Evolutionary conservation across 30 jellyfish, hydroid and myxozoan genomes (phyloP).

Genomic region (Clytia hemisphaerica): DNA sequence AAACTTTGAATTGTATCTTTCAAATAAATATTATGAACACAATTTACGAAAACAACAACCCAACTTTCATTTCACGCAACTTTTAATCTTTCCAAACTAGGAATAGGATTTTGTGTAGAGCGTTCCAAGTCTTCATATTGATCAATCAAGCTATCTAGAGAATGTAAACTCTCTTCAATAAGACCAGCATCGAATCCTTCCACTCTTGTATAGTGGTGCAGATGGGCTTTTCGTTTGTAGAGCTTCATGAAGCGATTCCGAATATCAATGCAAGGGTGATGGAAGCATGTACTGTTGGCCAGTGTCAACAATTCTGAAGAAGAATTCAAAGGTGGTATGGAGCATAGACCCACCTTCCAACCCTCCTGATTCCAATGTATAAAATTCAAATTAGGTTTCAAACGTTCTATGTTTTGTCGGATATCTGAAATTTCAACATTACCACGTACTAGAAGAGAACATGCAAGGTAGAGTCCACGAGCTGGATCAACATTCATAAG

Average conservation of each 20-base stretch:
- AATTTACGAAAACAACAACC: neutral
- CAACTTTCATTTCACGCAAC: neutral
- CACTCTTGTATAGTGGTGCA: constrained; percentile 69
- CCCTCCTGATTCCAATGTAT: constrained; percentile 90
- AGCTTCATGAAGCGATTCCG: constrained; percentile 60
- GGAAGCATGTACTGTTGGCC: constrained; percentile 73
- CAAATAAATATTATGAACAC: no score
- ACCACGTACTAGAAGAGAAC: constrained; percentile 82
- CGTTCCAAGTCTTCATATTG: constrained; percentile 55
- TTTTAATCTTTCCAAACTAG: constrained; percentile 8
- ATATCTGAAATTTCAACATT: constrained; percentile 83
- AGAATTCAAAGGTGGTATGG: constrained; percentile 79
- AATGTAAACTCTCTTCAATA: constrained; percentile 51
- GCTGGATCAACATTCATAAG: constrained; percentile 72
- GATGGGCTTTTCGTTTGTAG: constrained; percentile 87
- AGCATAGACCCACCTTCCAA: constrained; percentile 92
- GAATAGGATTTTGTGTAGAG: neutral
- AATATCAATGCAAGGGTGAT: constrained; percentile 50
- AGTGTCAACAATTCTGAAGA: constrained; percentile 54
- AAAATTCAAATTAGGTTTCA: constrained; percentile 51
- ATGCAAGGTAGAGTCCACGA: constrained; percentile 75
- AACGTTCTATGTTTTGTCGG: constrained; percentile 77
- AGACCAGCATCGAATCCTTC: constrained; percentile 57
- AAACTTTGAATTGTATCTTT: no score
- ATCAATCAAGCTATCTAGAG: constrained; percentile 56